Percentiles rank a stretch among this genome's conserved stretches.
Conservation (phyloP, 1,140 invertebrate genomes). For the Orchestia grillus region DNA sequence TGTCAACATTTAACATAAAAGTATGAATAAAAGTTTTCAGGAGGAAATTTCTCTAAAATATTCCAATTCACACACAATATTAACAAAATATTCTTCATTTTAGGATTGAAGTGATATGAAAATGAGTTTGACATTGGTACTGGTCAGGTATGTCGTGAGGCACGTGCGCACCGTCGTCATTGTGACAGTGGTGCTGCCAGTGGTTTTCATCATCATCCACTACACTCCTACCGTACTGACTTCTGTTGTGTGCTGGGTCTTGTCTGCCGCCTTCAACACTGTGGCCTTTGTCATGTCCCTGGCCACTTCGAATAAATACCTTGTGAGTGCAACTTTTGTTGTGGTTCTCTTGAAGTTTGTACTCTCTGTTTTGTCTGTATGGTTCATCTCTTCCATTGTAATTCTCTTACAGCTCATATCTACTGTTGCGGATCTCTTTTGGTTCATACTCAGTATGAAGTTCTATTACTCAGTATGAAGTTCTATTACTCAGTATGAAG, state of each 20-base stretch:
- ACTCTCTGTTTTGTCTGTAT: background rate
- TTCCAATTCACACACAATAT: background rate
- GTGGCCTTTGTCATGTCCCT: slow-evolving; percentile 70
- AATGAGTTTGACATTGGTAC: background rate
- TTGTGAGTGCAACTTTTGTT: slow-evolving; percentile 39
- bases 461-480: too few species aligned
- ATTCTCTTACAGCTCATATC: background rate
- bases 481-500: too few species aligned
- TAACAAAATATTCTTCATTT: background rate
- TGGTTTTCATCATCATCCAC: slow-evolving; percentile 71
- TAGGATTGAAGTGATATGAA: background rate
- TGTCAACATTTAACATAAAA: too few species aligned
- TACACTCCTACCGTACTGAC: slow-evolving; percentile 70
- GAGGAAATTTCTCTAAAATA: background rate
- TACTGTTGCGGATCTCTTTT: too few species aligned
- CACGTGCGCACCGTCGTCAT: slow-evolving; percentile 69
- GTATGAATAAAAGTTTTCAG: background rate
- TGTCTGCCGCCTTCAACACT: slow-evolving; percentile 68
- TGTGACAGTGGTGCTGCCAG: slow-evolving; percentile 68
- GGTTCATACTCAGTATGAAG: too few species aligned
- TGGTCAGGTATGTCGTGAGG: slow-evolving; percentile 64
- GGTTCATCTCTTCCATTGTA: background rate
- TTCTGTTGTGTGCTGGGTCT: slow-evolving; percentile 68
- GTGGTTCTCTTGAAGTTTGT: too few species aligned
- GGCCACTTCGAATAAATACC: slow-evolving; percentile 49